These are phyloP conservation scores for Micronycteris hirsuta DNA, from an alignment of 2,113 vertebrate genomes.

Conservation along the genomic window DNA sequence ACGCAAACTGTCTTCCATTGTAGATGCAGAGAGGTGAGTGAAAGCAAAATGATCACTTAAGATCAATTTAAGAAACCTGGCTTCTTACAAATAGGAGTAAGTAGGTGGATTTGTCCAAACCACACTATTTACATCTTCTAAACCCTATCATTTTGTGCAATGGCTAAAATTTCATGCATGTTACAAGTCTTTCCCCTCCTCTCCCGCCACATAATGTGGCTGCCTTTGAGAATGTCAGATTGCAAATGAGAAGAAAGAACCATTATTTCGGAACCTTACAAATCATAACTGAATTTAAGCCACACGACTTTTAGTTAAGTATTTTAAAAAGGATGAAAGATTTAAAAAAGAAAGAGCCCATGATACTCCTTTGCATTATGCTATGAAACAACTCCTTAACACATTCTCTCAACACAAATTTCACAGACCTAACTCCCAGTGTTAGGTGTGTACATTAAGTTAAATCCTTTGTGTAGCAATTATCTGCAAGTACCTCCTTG, in stretches of 20 bases:
- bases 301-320: slow-evolving; percentile 2
- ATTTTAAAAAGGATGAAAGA: neutral
- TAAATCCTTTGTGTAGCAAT: slow-evolving; percentile 33
- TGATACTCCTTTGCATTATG: neutral
- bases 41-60: slow-evolving; percentile 53
- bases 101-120: slow-evolving; percentile 56
- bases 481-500: neutral
- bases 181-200: slow-evolving; percentile 2
- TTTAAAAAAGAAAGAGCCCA: neutral
- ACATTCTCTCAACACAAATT: neutral
- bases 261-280: neutral
- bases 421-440: neutral
- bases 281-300: slow-evolving; percentile 20
- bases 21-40: accelerated
- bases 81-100: slow-evolving; percentile 51
- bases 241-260: slow-evolving; percentile 10
- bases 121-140: slow-evolving; percentile 27
- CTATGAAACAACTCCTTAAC: slow-evolving; percentile 9
- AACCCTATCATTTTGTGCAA: slow-evolving; percentile 40
- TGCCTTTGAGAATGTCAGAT: slow-evolving; percentile 9
- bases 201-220: neutral
- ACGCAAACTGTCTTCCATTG: neutral
- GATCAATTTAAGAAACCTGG: slow-evolving; percentile 35
- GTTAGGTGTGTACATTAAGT: neutral
- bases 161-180: slow-evolving; percentile 39